phyloP scores from a whole-genome alignment of 2,113 vertebrate genomes.

The Neolamprologus devosi region DNA sequence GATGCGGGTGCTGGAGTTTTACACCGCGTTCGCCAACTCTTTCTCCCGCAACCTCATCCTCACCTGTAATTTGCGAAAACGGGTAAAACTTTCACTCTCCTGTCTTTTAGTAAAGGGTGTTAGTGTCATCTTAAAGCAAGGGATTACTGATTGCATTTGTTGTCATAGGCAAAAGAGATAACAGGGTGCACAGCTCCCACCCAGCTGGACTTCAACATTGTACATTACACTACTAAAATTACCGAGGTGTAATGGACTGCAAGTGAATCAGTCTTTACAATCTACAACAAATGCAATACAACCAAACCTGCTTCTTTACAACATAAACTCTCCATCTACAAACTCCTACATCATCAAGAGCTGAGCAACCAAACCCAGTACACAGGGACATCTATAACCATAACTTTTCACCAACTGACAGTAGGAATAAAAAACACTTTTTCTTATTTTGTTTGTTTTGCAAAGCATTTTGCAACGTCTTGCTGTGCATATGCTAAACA shows the following conservation, averaged over 20 bases:
- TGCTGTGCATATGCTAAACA: neutral
- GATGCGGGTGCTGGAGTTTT: conserved; percentile 93
- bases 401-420: neutral
- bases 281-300: neutral
- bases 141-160: neutral
- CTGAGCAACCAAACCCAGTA: neutral
- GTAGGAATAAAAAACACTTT: neutral
- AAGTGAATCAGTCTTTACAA: neutral
- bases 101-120: neutral
- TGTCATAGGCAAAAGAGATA: neutral
- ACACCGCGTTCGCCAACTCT: conserved; percentile 91
- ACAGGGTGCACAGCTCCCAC: neutral
- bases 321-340: neutral
- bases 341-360: neutral
- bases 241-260: rapidly evolving
- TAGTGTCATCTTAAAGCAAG: neutral
- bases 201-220: neutral
- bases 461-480: neutral
- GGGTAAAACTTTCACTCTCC: conserved; percentile 72
- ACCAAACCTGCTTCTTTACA: neutral
- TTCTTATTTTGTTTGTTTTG: neutral
- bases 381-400: neutral
- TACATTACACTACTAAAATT: neutral
- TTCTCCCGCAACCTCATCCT: conserved; percentile 96
- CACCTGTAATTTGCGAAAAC: conserved; percentile 93